Evolutionary conservation across 2,113 vertebrate species (phyloP), one percentile per base, ranked within the genome.

Genomic region (Macquaria australasica): DNA sequence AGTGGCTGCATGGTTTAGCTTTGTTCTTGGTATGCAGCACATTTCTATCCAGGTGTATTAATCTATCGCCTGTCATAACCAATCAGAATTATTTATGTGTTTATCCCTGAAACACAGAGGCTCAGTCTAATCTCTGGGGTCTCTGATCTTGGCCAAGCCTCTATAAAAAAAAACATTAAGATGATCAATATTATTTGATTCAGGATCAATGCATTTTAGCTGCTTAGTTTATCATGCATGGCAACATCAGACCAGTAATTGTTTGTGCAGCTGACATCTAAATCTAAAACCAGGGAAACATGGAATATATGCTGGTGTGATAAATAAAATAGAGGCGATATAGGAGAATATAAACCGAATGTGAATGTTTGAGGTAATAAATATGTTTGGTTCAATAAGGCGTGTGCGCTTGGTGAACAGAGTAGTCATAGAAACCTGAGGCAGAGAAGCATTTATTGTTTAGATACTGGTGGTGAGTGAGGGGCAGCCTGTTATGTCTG

Each of bases 151-250:
- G 20, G 43, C 67, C 51, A 31, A 76, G 20, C 23, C 6, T 48
- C 48, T 20, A 43, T 68, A 14, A 4, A 80, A 51, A 51, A 69
- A 58, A 74, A 60, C 60, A 55, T 63, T 77, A 51, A 74, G 15
- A 76, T n/a, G 28, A 81, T 88, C 81, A 31, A 88, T 84, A 75
- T 9, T 43, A 50, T 74, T 43, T 86, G 68, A 70, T 77, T 69
- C 34, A 11, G n/a, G 41, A 68, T 73, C 74, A 23, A 86, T 86
- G n/a, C 23, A 12, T 67, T 85, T 83, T 56, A 79, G 62, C 79
- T 80, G 78, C 67, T 58, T 77, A 71, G 79, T 89, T 85, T 77
- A 84, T 89, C 77, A 76, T 39, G 43, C 63, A 25, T 25, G 23
- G 39, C 45, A 51, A 80, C 56, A 66, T 51, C 10, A 16, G 18